These are phyloP conservation scores for Pachliopta kotzebuea DNA, from an alignment of 2,888 invertebrate genomes.

Conservation along the genomic window DNA sequence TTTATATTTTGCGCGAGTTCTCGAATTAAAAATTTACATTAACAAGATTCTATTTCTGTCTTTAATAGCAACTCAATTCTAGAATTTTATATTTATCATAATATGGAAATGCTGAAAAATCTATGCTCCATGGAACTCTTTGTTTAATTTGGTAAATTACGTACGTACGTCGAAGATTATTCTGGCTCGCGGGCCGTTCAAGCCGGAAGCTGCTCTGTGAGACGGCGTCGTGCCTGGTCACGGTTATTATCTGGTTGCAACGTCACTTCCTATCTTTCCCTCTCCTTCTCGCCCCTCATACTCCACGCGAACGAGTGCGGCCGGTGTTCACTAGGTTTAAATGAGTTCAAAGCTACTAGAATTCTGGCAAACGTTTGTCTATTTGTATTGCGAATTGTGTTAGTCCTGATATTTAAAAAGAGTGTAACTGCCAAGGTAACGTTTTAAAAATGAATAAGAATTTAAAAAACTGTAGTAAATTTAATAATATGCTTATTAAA, in stretches of 20 bases:
- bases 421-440: slow-evolving; percentile 13
- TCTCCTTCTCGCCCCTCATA: slow-evolving; percentile 32
- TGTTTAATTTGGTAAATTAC: slow-evolving; percentile 67
- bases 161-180: slow-evolving; percentile 74
- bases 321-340: slow-evolving; percentile 22
- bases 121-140: slow-evolving; percentile 41
- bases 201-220: slow-evolving; percentile 69
- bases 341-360: slow-evolving; percentile 21
- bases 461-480: neutral
- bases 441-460: neutral
- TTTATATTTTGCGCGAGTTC: too few relatives aligned
- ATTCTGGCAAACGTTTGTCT: slow-evolving; percentile 24
- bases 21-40: too few relatives aligned
- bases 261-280: slow-evolving; percentile 67
- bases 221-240: slow-evolving; percentile 57
- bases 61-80: too few relatives aligned
- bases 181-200: slow-evolving; percentile 57
- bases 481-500: neutral
- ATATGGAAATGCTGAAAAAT: too few relatives aligned
- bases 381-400: slow-evolving; percentile 24
- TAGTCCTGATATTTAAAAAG: slow-evolving; percentile 10
- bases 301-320: slow-evolving; percentile 21
- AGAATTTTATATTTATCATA: too few relatives aligned
- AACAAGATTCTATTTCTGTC: too few relatives aligned
- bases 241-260: slow-evolving; percentile 72